Percentiles rank a stretch among this genome's conserved stretches.
Conservation (phyloP, 2,797 vertebrate genomes). For the Sebastolobus altivelis region DNA sequence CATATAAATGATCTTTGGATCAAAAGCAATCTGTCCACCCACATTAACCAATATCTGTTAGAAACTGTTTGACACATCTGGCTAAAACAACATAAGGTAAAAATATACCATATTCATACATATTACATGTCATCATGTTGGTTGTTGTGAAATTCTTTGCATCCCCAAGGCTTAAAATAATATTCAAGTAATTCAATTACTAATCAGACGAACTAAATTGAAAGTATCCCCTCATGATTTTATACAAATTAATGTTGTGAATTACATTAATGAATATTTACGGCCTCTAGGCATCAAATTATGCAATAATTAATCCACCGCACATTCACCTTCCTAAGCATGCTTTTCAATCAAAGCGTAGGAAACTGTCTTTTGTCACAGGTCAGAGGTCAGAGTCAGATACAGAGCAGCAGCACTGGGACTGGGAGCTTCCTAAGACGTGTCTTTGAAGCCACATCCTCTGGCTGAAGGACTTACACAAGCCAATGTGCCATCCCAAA, state of each 20-base stretch:
- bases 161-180: not conserved
- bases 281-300: slow-evolving; percentile 9
- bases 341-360: not conserved
- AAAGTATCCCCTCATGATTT: not conserved
- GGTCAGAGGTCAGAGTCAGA: slow-evolving; percentile 11
- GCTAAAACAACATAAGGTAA: not conserved
- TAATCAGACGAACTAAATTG: slow-evolving; percentile 1
- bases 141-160: slow-evolving; percentile 1
- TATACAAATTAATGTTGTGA: slow-evolving; percentile 9
- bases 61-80: not conserved
- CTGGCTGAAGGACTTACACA: not conserved
- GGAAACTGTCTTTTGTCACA: slow-evolving; percentile 3
- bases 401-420: not conserved
- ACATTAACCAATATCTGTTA: not conserved
- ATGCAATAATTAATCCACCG: slow-evolving; percentile 3
- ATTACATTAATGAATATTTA: slow-evolving; percentile 23
- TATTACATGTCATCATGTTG: not conserved
- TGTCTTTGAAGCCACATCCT: not conserved
- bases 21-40: not conserved
- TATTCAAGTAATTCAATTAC: slow-evolving; percentile 5
- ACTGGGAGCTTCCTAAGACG: not conserved
- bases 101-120: not conserved
- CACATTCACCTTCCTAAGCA: not conserved
- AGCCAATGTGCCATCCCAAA: not conserved
- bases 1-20: not conserved